Evolutionary conservation across 2,113 vertebrate species (phyloP).

Genomic region (Rhipidura dahli): DNA sequence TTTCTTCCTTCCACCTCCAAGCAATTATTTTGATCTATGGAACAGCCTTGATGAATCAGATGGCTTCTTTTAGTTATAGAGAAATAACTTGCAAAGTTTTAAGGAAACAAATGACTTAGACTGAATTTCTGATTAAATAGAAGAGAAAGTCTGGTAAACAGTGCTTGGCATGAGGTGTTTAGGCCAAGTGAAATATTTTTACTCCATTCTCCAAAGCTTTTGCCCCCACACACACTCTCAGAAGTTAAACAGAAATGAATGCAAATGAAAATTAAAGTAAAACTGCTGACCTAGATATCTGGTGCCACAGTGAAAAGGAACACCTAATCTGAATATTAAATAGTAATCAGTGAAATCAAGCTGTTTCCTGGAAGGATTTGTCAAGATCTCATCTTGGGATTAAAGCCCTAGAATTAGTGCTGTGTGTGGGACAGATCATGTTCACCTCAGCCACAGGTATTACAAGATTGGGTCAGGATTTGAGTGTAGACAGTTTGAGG

Average conservation of each 20-base stretch:
- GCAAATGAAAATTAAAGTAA: neutral
- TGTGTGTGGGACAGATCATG: neutral
- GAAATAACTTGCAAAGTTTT: neutral
- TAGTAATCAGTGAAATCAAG: neutral
- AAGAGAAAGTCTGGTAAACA: neutral
- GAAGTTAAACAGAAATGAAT: neutral
- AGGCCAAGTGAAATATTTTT: neutral
- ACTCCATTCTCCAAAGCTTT: neutral
- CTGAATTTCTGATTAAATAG: neutral
- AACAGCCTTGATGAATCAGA: conserved; percentile 32
- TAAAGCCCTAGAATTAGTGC: neutral
- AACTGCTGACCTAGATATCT: neutral
- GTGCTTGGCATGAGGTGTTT: neutral
- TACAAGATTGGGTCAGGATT: neutral
- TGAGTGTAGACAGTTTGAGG: neutral
- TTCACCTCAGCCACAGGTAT: neutral
- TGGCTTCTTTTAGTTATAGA: neutral
- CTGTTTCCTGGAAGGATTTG: neutral
- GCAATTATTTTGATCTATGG: conserved; percentile 48
- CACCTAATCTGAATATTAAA: neutral
- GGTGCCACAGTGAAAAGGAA: neutral
- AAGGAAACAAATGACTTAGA: neutral
- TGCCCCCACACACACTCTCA: accelerated
- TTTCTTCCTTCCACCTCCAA: conserved; percentile 42
- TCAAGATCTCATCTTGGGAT: neutral